Base-by-base conservation (phyloP, 2,888 invertebrate genomes). In the Tenthredo scrophulariae region DNA sequence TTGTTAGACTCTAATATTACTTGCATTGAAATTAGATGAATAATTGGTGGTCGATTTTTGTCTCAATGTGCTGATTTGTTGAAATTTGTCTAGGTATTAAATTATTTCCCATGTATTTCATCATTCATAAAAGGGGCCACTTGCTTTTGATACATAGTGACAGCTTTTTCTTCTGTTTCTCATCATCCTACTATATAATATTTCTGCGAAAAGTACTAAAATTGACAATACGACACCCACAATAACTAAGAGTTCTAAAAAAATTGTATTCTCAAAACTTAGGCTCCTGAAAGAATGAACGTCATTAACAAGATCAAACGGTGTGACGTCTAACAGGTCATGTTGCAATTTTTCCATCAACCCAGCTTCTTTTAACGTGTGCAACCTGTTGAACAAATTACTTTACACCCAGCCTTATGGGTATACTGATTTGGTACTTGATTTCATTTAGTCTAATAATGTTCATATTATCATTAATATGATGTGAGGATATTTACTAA, bases 141-240 rank as follows among this genome's bases (percentile, higher is more conserved):
- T 54, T 54, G 29, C 77, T 46, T 29, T 50, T 29, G 33, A 3
- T 22, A 43, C 43, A 15, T 13, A 74, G 9, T 26, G 15, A 43
- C 13, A 26, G 13, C 2, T 22, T 10, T 0, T 15, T 74, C 43
- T 46, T 62, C 22, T 37, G n/a, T 40, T 40, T 80, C 15, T 80
- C 58, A 40, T 80, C 40, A 58, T 62, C n/a, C 29, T 62, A 40
- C 50, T 37, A 40, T 80, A 40, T 62, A 62, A 13, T 62, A 37
- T 62, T 62, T 80, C 80, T 26, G 40, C 40, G 13, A 58, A 80
- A 13, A 80, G 80, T 80, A 62, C 40, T 22, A 40, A 15, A 80
- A 80, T 40, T 1, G 80, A 80, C n/a, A 62, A 37, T 40, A 37
- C 13, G 33, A 80, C 10, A 9, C 80, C 80, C 22, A 6, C 22